Base-by-base conservation (phyloP, 2,888 invertebrate genomes). In the Tenthredo livida region DNA sequence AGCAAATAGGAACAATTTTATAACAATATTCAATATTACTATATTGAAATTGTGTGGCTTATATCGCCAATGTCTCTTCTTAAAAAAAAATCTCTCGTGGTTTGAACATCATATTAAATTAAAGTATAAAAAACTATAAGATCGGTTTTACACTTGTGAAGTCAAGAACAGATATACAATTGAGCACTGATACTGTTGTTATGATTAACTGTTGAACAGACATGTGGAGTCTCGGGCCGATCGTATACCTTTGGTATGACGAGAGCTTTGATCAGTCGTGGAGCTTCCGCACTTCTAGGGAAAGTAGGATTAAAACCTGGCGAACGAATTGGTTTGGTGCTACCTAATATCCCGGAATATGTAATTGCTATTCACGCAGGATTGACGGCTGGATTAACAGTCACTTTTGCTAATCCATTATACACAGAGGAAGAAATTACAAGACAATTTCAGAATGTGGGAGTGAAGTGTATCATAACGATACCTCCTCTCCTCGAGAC, bases 341-440 rank as follows among this genome's bases (percentile, higher is more conserved):
- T 96, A 87, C 96, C 96, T 7, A 97, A 97, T 91, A 94, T 96
- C 84, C 96, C 96, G 0, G 96, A 97, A 93, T 96, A 95, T 90
- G 94, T 95, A 12, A 94, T 96, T 37, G 94, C 95, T n/a, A 95
- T 96, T 75, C 95, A 96, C 88, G 96, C 96, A 3, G 95, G 96
- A 70, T 94, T 96, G 91, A 94, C 94, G 87, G 96, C 96, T 1
- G 96, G 96, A 0, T 92, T 96, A 1, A 94, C 95, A 2, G 95
- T 96, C 17, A 96, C 96, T 0, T 96, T 96, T 89, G 96, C 96
- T 3, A 96, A 96, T 91, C 96, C 96, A 0, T 92, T 96, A 61
- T 96, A 96, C 90, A 96, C 96, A 15, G 94, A 95, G 90, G 96
- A 95, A 88, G 96, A 96, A 92, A 94, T 96, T 84, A 93, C 92